Evolutionary conservation across 2,113 vertebrate species (phyloP), one percentile per base, ranked within the genome.

Genomic region (Gymnogyps californianus): DNA sequence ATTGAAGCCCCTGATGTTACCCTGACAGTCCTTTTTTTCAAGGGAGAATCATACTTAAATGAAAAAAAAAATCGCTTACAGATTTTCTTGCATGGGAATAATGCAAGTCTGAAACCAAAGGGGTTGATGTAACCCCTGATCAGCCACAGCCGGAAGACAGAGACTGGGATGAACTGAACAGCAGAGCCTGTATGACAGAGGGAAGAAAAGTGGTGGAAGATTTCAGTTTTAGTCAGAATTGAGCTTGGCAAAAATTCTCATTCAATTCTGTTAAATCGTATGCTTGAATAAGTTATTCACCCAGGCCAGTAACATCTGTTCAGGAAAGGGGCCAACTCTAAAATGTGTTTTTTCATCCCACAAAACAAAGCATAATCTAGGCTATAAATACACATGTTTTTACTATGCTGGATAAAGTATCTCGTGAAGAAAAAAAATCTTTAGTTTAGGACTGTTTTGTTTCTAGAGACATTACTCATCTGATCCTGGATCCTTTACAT

Each of bases 271-370:
- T 59, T 96, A 92, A 87, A 87, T 85, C 13, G 4, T 87, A 58
- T 80, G 70, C 81, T 93, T 91, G 93, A 96, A 81, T 89, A 95
- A 94, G 87, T 96, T 93, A 96, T 94, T 96, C 87, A 97, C 83
- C 62, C 94, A 93, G 93, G 84, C 97, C 96, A 97, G 78, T 93
- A 97, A 97, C 96, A 95, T 96, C 95, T 97, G 94, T 88, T 96
- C 89, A 93, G 97, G 95, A 96, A 95, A 93, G 82, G 51, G 67
- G 93, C 97, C 97, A 97, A 91, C n/a, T 94, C 90, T 64, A 94
- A 96, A 97, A 96, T 75, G 91, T 94, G 82, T 46, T 95, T 97
- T 96, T 96, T 96, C 93, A 83, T 95, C 87, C 66, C 59, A 90
- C 87, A 93, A 96, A 97, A 95, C 94, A 96, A 95, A 97, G 75